phyloP scores from a whole-genome alignment of 2,113 vertebrate species.

The Nettapus auritus region DNA sequence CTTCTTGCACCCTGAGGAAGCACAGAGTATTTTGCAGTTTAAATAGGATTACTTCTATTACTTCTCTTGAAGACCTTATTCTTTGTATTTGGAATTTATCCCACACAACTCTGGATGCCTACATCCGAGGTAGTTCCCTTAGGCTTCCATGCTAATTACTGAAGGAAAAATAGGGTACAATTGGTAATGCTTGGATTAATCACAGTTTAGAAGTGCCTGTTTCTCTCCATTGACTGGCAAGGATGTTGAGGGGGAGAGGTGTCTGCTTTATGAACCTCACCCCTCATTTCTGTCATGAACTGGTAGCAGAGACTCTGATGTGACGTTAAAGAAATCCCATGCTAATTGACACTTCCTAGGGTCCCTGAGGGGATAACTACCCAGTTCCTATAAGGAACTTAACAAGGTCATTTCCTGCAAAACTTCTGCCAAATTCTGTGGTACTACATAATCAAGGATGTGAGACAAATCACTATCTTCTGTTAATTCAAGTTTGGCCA shows the following conservation, averaged over 20 bases:
- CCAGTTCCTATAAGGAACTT: not conserved
- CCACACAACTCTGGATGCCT: not conserved
- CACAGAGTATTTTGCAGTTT: not conserved
- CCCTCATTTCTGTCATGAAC: not conserved
- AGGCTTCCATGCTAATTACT: not conserved
- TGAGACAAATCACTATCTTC: not conserved
- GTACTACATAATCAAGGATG: not conserved
- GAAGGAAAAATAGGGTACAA: not conserved
- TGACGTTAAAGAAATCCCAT: not conserved
- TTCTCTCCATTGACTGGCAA: not conserved
- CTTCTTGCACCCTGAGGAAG: not conserved
- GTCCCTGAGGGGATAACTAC: not conserved
- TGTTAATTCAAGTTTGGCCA: not conserved
- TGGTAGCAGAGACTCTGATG: not conserved
- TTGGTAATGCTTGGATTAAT: not conserved
- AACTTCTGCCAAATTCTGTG: not conserved
- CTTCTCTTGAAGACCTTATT: not conserved
- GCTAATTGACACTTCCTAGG: not conserved
- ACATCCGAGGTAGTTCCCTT: not conserved
- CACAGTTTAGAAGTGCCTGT: not conserved
- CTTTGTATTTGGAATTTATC: not conserved
- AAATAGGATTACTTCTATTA: conserved; percentile 32
- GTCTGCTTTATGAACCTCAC: not conserved
- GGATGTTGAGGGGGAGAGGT: not conserved
- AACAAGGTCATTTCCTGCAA: not conserved